Conservation (phyloP, 1,140 invertebrate genomes). For the Sitobion miscanthi region DNA sequence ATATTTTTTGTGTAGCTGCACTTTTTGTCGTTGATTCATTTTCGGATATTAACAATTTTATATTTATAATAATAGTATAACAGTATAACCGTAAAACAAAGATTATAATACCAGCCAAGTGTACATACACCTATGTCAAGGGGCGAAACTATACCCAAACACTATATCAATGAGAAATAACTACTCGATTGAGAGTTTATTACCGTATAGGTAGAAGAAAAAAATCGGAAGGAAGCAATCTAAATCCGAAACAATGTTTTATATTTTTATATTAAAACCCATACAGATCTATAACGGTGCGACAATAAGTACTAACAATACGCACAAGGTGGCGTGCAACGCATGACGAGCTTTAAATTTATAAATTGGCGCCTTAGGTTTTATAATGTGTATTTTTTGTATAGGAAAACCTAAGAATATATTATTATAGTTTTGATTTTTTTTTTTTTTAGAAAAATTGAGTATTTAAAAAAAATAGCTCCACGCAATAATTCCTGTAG, state of each 20-base stretch:
- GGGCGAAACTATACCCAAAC: neutral
- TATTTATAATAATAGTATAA: neutral
- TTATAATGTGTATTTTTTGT: neutral
- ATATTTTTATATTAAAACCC: neutral
- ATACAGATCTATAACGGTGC: neutral
- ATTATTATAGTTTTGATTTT: neutral
- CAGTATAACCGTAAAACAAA: neutral
- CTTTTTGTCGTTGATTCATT: neutral
- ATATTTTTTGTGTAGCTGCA: too few species aligned
- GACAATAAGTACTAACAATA: neutral
- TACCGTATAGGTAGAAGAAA: neutral
- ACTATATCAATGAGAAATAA: neutral
- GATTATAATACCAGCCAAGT: neutral
- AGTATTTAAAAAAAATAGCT: neutral
- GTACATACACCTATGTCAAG: too few species aligned
- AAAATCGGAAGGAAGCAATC: neutral
- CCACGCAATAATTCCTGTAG: neutral
- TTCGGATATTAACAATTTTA: neutral
- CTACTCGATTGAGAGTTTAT: neutral
- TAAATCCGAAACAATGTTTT: neutral
- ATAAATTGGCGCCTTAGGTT: neutral
- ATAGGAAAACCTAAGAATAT: neutral
- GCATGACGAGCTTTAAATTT: neutral
- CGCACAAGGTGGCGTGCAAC: neutral
- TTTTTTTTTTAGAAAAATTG: neutral